These are phyloP conservation scores for Aplysina aerophoba DNA, from an alignment of 37 sponge, comb jelly and placozoan species.

Conservation along the genomic window DNA sequence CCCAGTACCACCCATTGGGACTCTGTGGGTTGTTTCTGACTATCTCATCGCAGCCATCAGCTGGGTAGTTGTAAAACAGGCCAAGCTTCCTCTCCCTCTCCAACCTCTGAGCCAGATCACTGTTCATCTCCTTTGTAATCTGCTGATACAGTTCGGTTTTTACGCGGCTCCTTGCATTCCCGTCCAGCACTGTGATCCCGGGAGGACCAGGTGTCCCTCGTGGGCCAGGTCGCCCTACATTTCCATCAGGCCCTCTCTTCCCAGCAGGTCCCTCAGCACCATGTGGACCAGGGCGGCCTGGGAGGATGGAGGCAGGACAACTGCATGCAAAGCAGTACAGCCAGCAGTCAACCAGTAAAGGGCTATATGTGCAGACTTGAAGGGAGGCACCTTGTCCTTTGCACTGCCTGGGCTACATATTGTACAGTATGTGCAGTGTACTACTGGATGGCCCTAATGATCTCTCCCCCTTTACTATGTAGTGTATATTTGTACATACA, in stretches of 20 bases:
- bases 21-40: neutral
- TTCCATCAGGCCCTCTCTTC: too few relatives aligned
- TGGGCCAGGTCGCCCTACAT: too few relatives aligned
- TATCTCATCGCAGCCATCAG: conserved; percentile 23
- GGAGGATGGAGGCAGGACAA: neutral
- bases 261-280: neutral
- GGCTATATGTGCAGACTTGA: too few relatives aligned
- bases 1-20: conserved; percentile 14
- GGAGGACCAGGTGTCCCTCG: neutral
- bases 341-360: too few relatives aligned
- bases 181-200: conserved; percentile 2
- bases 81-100: neutral
- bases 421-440: too few relatives aligned
- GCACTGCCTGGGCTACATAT: too few relatives aligned
- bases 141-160: conserved; percentile 25
- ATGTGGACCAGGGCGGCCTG: conserved; percentile 1
- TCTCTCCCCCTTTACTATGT: too few relatives aligned
- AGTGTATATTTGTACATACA: too few relatives aligned
- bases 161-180: neutral
- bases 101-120: neutral
- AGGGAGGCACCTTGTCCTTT: too few relatives aligned
- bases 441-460: too few relatives aligned
- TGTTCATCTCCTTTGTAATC: neutral
- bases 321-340: too few relatives aligned
- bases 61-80: neutral